phyloP scores from a whole-genome alignment of 2,797 vertebrate species.

The Orestias chungarensis region DNA sequence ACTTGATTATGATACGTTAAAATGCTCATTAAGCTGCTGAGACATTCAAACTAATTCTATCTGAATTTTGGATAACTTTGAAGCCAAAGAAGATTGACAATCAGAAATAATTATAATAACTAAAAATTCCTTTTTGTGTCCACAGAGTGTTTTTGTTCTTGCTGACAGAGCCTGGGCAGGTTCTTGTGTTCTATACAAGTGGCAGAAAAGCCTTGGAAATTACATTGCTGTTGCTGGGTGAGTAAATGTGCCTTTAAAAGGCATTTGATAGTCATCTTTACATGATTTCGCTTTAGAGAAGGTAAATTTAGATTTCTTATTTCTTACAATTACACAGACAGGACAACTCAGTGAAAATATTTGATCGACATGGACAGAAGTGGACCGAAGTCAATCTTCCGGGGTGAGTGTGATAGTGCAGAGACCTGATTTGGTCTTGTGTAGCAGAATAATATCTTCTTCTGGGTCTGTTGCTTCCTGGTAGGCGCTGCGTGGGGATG shows the following conservation, averaged over 20 bases:
- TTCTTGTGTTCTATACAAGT: conserved; percentile 86
- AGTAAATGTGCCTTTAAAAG: conserved; percentile 52
- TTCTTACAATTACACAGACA: conserved; percentile 74
- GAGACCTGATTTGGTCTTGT: conserved; percentile 1
- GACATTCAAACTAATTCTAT: neutral
- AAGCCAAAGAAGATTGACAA: neutral
- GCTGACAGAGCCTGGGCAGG: conserved; percentile 86
- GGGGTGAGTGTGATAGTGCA: conserved; percentile 80
- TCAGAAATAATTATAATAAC: neutral
- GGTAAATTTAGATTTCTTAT: neutral
- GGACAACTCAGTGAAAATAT: conserved; percentile 91
- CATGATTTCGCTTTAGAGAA: neutral
- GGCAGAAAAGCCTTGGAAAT: conserved; percentile 94
- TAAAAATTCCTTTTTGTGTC: conserved; percentile 27
- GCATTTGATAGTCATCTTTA: neutral
- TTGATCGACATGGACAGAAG: conserved; percentile 96
- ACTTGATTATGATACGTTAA: neutral
- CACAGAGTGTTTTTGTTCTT: conserved; percentile 89
- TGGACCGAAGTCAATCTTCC: conserved; percentile 89
- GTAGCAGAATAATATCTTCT: neutral
- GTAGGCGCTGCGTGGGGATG: conserved; percentile 85
- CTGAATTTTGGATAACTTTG: neutral
- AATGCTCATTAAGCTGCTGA: neutral
- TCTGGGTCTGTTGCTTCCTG: neutral
- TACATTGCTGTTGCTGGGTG: conserved; percentile 95